phyloP scores from a whole-genome alignment of 1,140 invertebrate genomes.

The Agrilus planipennis region DNA sequence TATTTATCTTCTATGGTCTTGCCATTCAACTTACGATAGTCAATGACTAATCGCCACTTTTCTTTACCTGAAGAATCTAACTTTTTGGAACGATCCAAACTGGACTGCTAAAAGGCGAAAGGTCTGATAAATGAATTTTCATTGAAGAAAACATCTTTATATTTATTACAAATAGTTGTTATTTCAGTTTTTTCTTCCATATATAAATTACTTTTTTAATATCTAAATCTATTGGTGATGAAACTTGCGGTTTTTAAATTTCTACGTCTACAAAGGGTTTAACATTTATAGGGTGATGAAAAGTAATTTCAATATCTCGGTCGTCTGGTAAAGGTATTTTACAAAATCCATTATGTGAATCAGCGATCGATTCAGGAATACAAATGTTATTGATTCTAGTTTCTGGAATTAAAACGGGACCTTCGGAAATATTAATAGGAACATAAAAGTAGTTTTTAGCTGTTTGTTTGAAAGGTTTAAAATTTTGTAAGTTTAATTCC shows the following conservation, averaged over 20 bases:
- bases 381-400: not conserved
- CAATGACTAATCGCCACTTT: slow-evolving; percentile 32
- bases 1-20: slow-evolving; percentile 36
- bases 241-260: not conserved
- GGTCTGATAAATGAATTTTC: slow-evolving; percentile 22
- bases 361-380: slow-evolving; percentile 3
- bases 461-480: not conserved
- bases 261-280: not conserved
- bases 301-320: not conserved
- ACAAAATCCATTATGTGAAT: not conserved
- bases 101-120: slow-evolving; percentile 22
- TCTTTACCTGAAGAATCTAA: slow-evolving; percentile 23
- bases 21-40: slow-evolving; percentile 34
- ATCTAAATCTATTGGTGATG: not conserved
- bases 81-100: slow-evolving; percentile 28
- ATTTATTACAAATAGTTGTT: not conserved
- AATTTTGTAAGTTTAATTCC: not conserved
- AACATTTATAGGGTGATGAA: not conserved
- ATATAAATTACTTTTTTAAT: not conserved
- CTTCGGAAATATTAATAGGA: not conserved
- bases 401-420: slow-evolving; percentile 1
- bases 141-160: slow-evolving; percentile 1
- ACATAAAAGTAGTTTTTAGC: not conserved
- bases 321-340: not conserved
- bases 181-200: slow-evolving; percentile 1